These are phyloP conservation scores for Lampris megalopsis DNA, from an alignment of 2,113 vertebrate species.

Conservation along the genomic window DNA sequence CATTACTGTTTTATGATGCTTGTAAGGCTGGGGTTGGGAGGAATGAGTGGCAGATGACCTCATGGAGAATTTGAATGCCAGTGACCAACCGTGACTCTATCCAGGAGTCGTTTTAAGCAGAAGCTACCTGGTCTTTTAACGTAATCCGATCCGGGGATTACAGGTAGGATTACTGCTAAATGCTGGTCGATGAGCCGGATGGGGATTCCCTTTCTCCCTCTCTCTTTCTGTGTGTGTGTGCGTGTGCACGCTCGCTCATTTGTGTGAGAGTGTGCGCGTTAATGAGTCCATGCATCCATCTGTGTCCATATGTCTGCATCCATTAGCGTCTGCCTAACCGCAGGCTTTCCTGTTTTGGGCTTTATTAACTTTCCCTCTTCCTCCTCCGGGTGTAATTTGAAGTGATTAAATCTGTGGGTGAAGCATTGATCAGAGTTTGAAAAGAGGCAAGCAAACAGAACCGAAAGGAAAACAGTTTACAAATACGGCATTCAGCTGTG, in stretches of 20 bases:
- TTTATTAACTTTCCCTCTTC: conserved; percentile 47
- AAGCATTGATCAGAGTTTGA: conserved; percentile 24
- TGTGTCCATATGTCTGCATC: conserved; percentile 25
- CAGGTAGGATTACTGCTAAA: conserved; percentile 32
- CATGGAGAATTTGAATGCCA: conserved; percentile 5
- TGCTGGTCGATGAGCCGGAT: conserved; percentile 33
- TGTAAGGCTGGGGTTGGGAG: conserved; percentile 1
- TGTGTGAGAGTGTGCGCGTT: conserved; percentile 10
- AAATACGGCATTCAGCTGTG: neutral
- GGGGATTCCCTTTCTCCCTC: conserved; percentile 69
- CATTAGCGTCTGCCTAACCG: conserved; percentile 28
- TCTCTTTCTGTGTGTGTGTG: conserved; percentile 8
- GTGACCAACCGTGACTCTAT: neutral
- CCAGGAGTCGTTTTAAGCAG: conserved; percentile 49
- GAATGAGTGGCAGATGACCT: conserved; percentile 29
- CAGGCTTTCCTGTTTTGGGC: conserved; percentile 59
- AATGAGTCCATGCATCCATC: conserved; percentile 24
- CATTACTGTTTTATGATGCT: neutral
- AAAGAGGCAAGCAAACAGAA: conserved; percentile 4
- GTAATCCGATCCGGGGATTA: conserved; percentile 58
- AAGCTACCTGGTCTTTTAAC: conserved; percentile 39
- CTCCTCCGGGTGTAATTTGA: conserved; percentile 49
- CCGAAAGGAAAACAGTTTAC: conserved; percentile 21
- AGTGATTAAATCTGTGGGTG: conserved; percentile 39
- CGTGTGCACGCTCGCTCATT: neutral